Evolutionary conservation across 2,113 vertebrate genomes (phyloP).

Genomic region (Butorides virescens): DNA sequence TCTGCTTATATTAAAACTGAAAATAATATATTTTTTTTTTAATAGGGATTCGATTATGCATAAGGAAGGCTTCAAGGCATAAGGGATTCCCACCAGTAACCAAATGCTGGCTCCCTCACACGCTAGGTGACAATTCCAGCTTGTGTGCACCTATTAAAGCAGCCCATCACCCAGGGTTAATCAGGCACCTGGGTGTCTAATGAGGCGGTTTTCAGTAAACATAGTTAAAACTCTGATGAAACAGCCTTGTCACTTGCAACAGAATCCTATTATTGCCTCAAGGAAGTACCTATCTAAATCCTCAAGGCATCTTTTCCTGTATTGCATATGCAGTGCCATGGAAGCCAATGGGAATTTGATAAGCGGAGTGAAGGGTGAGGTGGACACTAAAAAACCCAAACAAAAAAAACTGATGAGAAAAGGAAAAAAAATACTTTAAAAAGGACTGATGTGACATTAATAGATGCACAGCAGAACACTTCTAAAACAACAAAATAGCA

Average conservation of each 20-base stretch:
- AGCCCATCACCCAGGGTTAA: not conserved
- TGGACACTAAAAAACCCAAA: not conserved
- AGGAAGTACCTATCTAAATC: not conserved
- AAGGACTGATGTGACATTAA: not conserved
- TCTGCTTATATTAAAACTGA: not conserved
- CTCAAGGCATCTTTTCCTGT: not conserved
- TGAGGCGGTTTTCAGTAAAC: not conserved
- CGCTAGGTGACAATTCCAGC: not conserved
- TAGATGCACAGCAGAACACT: not conserved
- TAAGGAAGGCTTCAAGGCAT: not conserved
- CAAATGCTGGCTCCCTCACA: not conserved
- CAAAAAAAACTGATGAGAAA: not conserved
- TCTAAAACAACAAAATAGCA: rapidly evolving
- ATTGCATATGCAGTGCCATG: not conserved
- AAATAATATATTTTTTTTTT: not conserved
- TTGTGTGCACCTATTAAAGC: not conserved
- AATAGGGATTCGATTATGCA: not conserved
- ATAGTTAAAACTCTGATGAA: not conserved
- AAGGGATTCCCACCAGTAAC: not conserved
- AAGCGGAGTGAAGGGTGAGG: not conserved
- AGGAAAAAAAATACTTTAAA: not conserved
- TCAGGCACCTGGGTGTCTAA: not conserved
- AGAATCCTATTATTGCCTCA: not conserved
- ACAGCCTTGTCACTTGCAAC: not conserved
- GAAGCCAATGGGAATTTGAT: not conserved